Evolutionary conservation across 2,797 vertebrate species (phyloP), one percentile per base, ranked within the genome.

Genomic region (Gymnocypris eckloni): DNA sequence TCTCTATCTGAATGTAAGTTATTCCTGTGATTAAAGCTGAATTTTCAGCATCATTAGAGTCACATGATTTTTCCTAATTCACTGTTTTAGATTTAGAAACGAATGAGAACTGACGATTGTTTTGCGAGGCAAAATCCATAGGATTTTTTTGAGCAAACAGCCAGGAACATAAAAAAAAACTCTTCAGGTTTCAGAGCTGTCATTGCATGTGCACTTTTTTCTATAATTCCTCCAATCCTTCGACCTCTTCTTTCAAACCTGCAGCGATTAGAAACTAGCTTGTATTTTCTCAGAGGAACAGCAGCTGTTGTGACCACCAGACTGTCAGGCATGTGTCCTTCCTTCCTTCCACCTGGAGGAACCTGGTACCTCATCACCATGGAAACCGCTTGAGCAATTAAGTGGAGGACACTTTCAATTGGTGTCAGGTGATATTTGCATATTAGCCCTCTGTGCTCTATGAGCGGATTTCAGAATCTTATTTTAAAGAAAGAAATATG

Each of bases 261-360:
- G 52, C 45, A 83, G 22, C 0, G 5, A 50, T 25, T 7, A 33
- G 37, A 61, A 39, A 73, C 37, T 41, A 25, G 66, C 33, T 25
- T 16, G 18, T 25, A 50, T 9, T 48, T 70, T n/a, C 9, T 41
- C 4, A 0, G 4, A 71, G n/a, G 18, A 37, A 37, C 28, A 37
- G 22, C 13, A 43, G 37, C 64, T 50, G 43, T 22, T 13, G 11
- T 22, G 39, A 45, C 13, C 56, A 64, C 25, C 54, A 66, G 22
- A 20, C 61, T 41, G 45, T 20, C 18, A 77, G 45, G 37, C 56
- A 48, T n/a, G 48, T 37, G 56, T 48, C 56, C 71, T n/a, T 64
- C 39, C n/a, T 82, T 69, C 22, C 22, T 81, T 70, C n/a, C 39
- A 61, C 33, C 79, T 71, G 79, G 50, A 81, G 12, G 22, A 72